Base-by-base conservation (phyloP, 2,888 invertebrate species). In the Synergus itoensis region DNA sequence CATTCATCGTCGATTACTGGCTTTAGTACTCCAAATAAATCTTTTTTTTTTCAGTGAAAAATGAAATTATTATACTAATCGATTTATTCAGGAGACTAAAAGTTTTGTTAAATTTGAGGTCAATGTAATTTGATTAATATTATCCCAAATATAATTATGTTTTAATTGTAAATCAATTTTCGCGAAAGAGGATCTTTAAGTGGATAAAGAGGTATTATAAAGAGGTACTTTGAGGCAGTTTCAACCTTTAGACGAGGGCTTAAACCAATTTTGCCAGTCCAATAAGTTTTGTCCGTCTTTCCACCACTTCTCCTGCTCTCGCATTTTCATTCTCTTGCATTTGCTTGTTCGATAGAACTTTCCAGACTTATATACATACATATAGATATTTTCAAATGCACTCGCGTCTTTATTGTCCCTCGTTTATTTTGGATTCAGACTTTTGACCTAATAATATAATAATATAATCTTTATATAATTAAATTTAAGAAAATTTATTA, bases 261-360 rank as follows among this genome's bases (percentile, higher is more conserved):
- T 88, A 88, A 89, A 86, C 86, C 88, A 88, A 88, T 89, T 88
- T 87, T 80, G 73, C 79, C 80, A 62, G 80, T 81, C 80, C 84
- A 79, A 84, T 81, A 82, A 86, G 81, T 86, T 79, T 75, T 63
- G 18, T 79, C 76, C 57, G 65, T 75, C 69, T 77, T 76, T 14
- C 14, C 53, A 12, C 67, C 41, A 65, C 65, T 18, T 41, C 60
- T 18, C 65, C 21, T 28, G 41, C 18, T 77, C 60, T 78, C 73
- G 28, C 21, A 48, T 48, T 53, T 73, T 73, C 73, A 48, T 69
- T 69, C 48, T 48, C 69, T 45, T 45, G 67, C 48, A 69, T 9
- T 53, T n/a, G 69, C 69, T 69, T 16, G 45, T 69, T 48, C 69
- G 48, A 69, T 36, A 48, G 9, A 73, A 73, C 36, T 73, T 40